These are phyloP conservation scores for Lithophane ornitopus DNA, from an alignment of 2,888 invertebrate species.

Conservation along the genomic window DNA sequence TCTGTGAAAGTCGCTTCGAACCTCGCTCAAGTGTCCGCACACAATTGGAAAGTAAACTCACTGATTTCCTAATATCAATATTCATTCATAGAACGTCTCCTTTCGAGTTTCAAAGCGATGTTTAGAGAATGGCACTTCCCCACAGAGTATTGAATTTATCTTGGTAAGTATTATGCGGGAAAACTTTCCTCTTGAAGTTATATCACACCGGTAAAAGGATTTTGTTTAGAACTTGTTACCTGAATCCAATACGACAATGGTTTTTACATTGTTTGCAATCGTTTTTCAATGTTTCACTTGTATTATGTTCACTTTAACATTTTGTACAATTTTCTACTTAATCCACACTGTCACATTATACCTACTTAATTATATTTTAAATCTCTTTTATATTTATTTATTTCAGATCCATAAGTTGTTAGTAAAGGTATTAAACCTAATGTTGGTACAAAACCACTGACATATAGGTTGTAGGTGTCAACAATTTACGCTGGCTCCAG, in stretches of 20 bases:
- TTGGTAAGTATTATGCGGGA: constrained; percentile 51
- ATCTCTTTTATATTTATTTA: too few relatives aligned
- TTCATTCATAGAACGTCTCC: neutral
- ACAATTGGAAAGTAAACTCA: neutral
- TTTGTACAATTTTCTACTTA: neutral
- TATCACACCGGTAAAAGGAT: constrained; percentile 9
- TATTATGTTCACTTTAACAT: constrained; percentile 26
- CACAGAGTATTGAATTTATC: constrained; percentile 42
- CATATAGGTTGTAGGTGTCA: too few relatives aligned
- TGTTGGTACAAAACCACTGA: too few relatives aligned
- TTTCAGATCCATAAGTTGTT: too few relatives aligned
- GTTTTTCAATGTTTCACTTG: constrained; percentile 24
- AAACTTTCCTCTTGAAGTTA: constrained; percentile 50
- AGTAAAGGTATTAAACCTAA: too few relatives aligned
- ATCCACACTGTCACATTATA: neutral
- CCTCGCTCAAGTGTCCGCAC: neutral
- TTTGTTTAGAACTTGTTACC: constrained; percentile 47
- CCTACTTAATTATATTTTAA: neutral
- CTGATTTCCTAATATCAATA: too few relatives aligned
- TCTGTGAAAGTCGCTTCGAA: neutral
- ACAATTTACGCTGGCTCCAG: too few relatives aligned
- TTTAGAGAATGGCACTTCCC: constrained; percentile 12
- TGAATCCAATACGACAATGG: constrained; percentile 26
- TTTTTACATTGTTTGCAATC: constrained; percentile 15
- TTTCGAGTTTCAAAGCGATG: constrained; percentile 6